phyloP scores from a whole-genome alignment of 2,797 vertebrate species.

The Coendou prehensilis region DNA sequence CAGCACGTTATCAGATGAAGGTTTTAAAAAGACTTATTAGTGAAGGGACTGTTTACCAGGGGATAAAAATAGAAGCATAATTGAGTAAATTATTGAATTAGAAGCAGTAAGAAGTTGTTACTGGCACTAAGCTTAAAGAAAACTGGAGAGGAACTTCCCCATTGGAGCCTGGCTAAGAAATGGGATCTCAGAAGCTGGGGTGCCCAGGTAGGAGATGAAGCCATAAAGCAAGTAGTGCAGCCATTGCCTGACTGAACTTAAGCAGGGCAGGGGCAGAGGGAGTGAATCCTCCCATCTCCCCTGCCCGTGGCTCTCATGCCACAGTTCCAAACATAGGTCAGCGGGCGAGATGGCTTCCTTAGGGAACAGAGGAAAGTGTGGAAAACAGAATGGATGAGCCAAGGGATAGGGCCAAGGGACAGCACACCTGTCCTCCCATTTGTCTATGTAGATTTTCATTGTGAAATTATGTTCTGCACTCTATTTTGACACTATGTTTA shows the following conservation, averaged over 20 bases:
- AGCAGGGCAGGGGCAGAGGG: too few species aligned
- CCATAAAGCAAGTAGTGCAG: background rate
- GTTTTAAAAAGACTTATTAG: constrained; percentile 33
- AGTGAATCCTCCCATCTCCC: background rate
- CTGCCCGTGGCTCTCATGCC: background rate
- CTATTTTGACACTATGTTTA: background rate
- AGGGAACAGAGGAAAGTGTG: background rate
- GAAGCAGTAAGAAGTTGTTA: background rate
- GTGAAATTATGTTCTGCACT: background rate
- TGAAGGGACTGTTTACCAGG: background rate
- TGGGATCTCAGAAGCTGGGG: background rate
- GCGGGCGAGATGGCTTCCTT: background rate
- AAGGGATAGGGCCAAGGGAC: background rate
- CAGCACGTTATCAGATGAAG: background rate
- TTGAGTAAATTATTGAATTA: constrained; percentile 35
- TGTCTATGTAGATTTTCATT: background rate
- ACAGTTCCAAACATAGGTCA: background rate
- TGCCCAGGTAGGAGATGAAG: background rate
- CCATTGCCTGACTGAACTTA: background rate
- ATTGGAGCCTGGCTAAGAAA: background rate
- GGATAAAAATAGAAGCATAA: background rate
- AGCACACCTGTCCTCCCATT: background rate
- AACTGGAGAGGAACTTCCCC: background rate
- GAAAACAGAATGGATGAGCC: background rate
- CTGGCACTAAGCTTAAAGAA: background rate